Conservation (phyloP, 2,797 vertebrate genomes). For the Tenualosa thibaudeaui region DNA sequence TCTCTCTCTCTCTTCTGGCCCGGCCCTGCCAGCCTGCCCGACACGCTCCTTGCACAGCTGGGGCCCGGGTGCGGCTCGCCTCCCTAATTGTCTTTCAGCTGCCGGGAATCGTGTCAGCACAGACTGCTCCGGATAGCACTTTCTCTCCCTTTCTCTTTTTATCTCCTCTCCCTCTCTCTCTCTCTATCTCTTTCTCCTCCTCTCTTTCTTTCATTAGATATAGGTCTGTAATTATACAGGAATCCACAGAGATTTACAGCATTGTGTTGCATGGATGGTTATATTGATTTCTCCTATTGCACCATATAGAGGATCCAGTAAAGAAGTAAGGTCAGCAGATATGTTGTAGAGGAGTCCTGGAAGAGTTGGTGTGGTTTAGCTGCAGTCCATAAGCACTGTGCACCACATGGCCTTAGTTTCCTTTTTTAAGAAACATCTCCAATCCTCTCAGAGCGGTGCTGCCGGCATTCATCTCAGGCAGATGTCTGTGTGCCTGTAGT, state of each 20-base stretch:
- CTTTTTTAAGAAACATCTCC: neutral
- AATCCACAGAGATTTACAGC: neutral
- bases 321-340: neutral
- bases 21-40: neutral
- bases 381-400: neutral
- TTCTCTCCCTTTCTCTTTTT: neutral
- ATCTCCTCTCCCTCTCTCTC: neutral
- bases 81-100: constrained; percentile 12
- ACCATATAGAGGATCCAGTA: neutral
- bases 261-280: neutral
- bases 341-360: neutral
- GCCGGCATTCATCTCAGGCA: neutral
- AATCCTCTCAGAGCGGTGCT: neutral
- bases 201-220: neutral
- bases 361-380: too few species aligned
- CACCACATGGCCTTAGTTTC: neutral
- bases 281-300: neutral
- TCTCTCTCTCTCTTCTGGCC: too few species aligned
- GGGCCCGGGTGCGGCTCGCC: neutral
- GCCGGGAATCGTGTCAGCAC: constrained; percentile 1
- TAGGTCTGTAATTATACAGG: neutral
- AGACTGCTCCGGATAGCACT: neutral
- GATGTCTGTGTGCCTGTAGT: neutral
- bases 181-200: neutral
- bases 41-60: neutral